A percentile compares a stretch with the other conserved stretches of the same genome.
Conservation (phyloP, 2,888 invertebrate genomes). For the Cheilosia soror region DNA sequence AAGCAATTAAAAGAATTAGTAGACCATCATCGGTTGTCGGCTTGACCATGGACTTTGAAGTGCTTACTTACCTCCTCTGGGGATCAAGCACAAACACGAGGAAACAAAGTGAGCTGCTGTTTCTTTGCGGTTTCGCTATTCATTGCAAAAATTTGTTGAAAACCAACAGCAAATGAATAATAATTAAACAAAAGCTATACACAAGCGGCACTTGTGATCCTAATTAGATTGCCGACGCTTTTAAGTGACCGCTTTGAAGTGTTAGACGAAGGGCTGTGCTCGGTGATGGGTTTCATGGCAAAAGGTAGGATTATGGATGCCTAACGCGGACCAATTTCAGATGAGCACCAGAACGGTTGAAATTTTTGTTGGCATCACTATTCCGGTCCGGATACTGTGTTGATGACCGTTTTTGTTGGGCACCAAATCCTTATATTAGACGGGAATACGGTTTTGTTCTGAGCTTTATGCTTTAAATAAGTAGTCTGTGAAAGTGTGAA, state of each 20-base stretch:
- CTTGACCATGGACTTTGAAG: conserved; percentile 53
- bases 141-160: conserved; percentile 17
- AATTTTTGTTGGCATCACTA: too few species aligned
- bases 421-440: too few species aligned
- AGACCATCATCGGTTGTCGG: conserved; percentile 52
- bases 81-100: not conserved
- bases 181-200: conserved; percentile 52
- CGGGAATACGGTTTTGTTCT: too few species aligned
- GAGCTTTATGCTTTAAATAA: too few species aligned
- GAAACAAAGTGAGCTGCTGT: conserved; percentile 20
- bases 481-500: too few species aligned
- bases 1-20: conserved; percentile 70
- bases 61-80: conserved; percentile 20
- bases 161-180: conserved; percentile 45
- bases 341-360: too few species aligned
- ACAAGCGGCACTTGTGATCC: conserved; percentile 64
- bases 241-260: conserved; percentile 32
- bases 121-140: conserved; percentile 30
- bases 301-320: too few species aligned
- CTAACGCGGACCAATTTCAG: too few species aligned
- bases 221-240: conserved; percentile 68
- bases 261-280: not conserved
- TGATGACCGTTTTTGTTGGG: too few species aligned
- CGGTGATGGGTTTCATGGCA: not conserved
- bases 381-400: too few species aligned